Percentiles rank a stretch among this genome's conserved stretches.
Conservation (phyloP, 2,113 vertebrate species). For the Arenaria interpres region DNA sequence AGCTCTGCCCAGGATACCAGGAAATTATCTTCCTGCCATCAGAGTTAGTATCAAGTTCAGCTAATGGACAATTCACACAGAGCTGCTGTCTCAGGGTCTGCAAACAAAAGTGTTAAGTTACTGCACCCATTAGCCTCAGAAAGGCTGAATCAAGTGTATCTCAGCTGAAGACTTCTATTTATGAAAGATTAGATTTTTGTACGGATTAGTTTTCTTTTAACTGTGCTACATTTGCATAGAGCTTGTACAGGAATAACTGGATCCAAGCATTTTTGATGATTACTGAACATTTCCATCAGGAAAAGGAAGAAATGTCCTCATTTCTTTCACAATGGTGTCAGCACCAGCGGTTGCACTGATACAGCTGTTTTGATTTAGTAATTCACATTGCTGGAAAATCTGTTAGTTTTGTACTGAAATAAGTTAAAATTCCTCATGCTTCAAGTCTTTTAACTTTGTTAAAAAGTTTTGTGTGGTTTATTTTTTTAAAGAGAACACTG, state of each 20-base stretch:
- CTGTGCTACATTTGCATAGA: not conserved
- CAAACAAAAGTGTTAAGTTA: not conserved
- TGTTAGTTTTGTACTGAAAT: not conserved
- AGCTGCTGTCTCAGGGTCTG: not conserved
- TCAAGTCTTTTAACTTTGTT: not conserved
- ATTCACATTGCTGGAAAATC: not conserved
- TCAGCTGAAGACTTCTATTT: not conserved
- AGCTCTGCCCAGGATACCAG: not conserved
- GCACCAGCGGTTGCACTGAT: not conserved
- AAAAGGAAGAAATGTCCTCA: not conserved
- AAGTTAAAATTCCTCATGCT: not conserved
- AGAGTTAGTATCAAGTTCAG: not conserved
- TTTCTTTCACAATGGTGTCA: not conserved
- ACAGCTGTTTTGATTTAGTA: not conserved
- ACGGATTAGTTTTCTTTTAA: not conserved
- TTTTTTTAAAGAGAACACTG: not conserved
- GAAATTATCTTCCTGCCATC: not conserved
- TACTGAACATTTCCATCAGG: not conserved
- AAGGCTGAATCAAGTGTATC: not conserved
- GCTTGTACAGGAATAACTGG: not conserved
- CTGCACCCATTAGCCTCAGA: not conserved
- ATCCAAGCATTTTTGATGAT: not conserved
- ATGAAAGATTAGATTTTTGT: not conserved
- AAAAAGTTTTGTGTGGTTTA: accelerated
- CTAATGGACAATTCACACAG: not conserved